phyloP scores from a whole-genome alignment of 2,797 vertebrate species.

The Rhynchotus rufescens region DNA sequence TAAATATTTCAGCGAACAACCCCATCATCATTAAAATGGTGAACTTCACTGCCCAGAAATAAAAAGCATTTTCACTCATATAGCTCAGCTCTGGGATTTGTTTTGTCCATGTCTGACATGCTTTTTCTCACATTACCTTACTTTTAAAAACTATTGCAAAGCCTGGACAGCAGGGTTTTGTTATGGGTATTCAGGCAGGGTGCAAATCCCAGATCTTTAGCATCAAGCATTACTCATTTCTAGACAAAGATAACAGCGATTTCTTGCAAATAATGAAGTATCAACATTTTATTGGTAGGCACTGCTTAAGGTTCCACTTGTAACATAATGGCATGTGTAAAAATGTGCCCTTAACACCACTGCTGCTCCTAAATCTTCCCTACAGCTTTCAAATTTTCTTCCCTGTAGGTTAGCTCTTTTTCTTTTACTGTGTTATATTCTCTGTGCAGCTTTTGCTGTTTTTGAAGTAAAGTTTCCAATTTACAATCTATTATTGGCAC shows the following conservation, averaged over 20 bases:
- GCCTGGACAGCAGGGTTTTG: neutral
- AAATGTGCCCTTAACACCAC: neutral
- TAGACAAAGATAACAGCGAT: neutral
- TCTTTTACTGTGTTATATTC: conserved; percentile 2
- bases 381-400: conserved; percentile 32
- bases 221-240: neutral
- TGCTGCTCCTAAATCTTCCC: conserved; percentile 43
- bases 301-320: conserved; percentile 32
- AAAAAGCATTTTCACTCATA: conserved; percentile 3
- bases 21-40: conserved; percentile 15
- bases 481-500: conserved; percentile 50
- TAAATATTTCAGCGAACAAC: neutral
- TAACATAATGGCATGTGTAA: conserved; percentile 27
- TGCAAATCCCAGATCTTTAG: neutral
- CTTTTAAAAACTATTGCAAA: neutral
- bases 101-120: neutral
- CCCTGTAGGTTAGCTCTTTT: conserved; percentile 5
- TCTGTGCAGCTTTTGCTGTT: conserved; percentile 1
- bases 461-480: conserved; percentile 56
- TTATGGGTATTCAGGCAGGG: neutral
- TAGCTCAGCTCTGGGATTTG: conserved; percentile 12
- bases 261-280: conserved; percentile 34
- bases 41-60: conserved; percentile 36
- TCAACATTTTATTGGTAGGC: conserved; percentile 22
- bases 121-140: conserved; percentile 27